Evolutionary conservation across 2,113 vertebrate species (phyloP), one percentile per base, ranked within the genome.

Genomic region (Peromyscus californicus): DNA sequence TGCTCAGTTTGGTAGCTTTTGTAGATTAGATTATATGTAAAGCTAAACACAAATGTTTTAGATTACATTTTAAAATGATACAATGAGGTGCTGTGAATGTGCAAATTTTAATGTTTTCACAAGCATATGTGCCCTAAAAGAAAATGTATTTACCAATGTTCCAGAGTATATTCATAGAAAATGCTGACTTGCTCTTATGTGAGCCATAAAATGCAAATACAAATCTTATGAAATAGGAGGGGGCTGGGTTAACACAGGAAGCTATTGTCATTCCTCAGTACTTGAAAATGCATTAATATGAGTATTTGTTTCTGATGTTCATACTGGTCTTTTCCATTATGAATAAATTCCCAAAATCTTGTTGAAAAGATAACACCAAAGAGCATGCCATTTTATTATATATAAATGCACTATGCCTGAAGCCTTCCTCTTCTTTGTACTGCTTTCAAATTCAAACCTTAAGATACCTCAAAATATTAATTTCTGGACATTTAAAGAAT

Each of bases 1-100:
- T 72, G 61, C 69, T 92, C 15, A 92, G 63, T 76, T 69, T 22
- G 84, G 36, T 31, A 83, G 61, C 1, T 59, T 84, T 67, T 5
- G 11, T 86, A 26, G 8, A 88, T 82, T 59, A 85, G 21, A 84
- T 21, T 96, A 15, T 26, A 93, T 78, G n/a, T 70, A 89, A 70
- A 65, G 13, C 31, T 90, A 78, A 87, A 87, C 93, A 80, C 19
- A 80, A 89, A 51, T 51, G 13, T 89, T 90, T 93, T n/a, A 65
- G 21, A 93, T 17, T 22, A 61, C 17, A 72, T 57, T 57, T 17
- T 45, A 48, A 91, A 84, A 89, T 90, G 36, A 33, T 15, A 90
- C 0, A 59, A 70, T 72, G 10, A 76, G 10, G 6, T 7, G 65
- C 59, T 72, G 65, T 51, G 31, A 21, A 65, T 85, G 26, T 33